Evolutionary conservation across 2,888 invertebrate genomes (phyloP), one percentile per base, ranked within the genome.

Genomic region (Hirudinaria manillensis): DNA sequence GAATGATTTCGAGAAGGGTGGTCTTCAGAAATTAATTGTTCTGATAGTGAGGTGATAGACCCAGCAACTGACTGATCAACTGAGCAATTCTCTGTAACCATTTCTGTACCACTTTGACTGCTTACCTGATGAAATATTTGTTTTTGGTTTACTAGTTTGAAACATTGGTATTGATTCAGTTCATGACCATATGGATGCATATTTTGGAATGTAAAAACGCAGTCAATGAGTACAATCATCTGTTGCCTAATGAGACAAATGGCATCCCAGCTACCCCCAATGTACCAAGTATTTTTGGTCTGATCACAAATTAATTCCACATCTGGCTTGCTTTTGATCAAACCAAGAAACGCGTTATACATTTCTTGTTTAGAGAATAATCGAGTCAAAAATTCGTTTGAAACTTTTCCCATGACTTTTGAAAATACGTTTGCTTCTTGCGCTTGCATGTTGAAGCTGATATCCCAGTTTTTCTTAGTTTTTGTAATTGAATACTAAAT

Each of bases 361-460:
- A 65, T 38, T 29, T 74, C 74, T 38, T 38, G 32, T 66, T 36
- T 66, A 27, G 74, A 32, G 3, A 66, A 45, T n/a, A 74, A 27
- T 24, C 38, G 36, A 19, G 65, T 66, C 32, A 74, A 27, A 66
- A 74, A 74, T 29, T 74, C 66, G 27, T 34, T n/a, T n/a, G 74
- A 74, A 29, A 74, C 66, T 61, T 74, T 74, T 21, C 65, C 74
- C 32, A 45, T 66, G 74, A 74, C 74, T 45, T 74, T 66, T 34
- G 74, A 56, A 74, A 74, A 74, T 13, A 74, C 66, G 45, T 36
- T 38, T 38, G 61, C 66, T n/a, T 74, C 74, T 51, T 32, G 36
- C 19, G 55, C 56, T 56, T 21, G 36, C 55, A 72, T 73, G 65
- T 1, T 61, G 24, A 24, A 45, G 45, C 45, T 45, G 45, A 10